Evolutionary conservation across 30 jellyfish, hydroid and myxozoan species (phyloP), one percentile per base, ranked within the genome.

Genomic region (Aurelia coerulea): DNA sequence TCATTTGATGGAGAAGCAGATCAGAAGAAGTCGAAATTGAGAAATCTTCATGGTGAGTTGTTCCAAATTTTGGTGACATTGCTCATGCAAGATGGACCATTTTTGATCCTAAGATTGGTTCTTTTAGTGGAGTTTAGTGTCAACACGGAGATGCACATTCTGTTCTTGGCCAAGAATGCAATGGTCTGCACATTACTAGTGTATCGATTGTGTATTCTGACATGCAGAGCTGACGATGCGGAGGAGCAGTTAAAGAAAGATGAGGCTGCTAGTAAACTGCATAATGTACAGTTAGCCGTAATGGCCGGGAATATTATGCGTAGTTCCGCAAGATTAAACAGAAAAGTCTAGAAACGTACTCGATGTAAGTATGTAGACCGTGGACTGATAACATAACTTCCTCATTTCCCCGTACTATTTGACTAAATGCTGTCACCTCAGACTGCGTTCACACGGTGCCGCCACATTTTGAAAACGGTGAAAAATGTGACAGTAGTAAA

Each of bases 1-100:
- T 86, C 95, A n/a, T 77, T 76, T 35, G 95, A 86, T 32, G 89
- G 85, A 1, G 95, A 86, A 31, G 95, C 95, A 13, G 95, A 86
- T 46, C 74, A 53, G 31, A 86, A 86, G 65, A 32, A 66, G 42
- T 53, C 84, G 79, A 39, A 78, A 66, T 50, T 66, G 78, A 79
- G 95, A 14, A 73, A 79, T 37, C 83, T 85, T 11, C 96, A 84
- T 58, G 97, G 97, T 11, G 97, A 91, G 62, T 62, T 85, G 74
- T 84, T 91, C 69, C 97, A 85, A 84, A 85, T 91, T 17, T 72
- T 91, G 54, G 96, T 91, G 49, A 84, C 97, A 1, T 62, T 91
- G 56, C 64, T 85, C 65, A 91, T 91, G 97, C 97, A 91, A 78
- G 97, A 91, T 71, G 97, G 96, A 4, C 97, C 97, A 50, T 91